Percentiles rank a stretch among this genome's conserved stretches.
Conservation (phyloP, 1,140 invertebrate species). For the Episyrphus balteatus region DNA sequence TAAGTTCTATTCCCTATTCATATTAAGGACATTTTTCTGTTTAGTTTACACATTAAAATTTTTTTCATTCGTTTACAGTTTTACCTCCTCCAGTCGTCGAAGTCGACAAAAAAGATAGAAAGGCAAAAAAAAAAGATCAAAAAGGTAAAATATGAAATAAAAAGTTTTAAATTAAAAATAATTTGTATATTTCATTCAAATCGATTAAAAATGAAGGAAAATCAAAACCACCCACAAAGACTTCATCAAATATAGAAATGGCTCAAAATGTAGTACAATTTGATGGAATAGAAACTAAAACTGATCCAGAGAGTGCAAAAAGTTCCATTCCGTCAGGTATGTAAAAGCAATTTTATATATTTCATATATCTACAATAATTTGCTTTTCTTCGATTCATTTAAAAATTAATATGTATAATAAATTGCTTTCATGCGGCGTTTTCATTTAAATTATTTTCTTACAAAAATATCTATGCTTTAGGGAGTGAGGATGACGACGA, state of each 20-base stretch:
- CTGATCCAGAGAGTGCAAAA: constrained; percentile 1
- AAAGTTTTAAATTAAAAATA: too few relatives aligned
- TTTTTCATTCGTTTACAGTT: constrained; percentile 1
- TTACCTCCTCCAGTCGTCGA: constrained; percentile 9
- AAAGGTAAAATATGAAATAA: constrained; percentile 8
- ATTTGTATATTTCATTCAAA: too few relatives aligned
- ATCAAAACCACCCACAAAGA: not conserved
- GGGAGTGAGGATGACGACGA: not conserved
- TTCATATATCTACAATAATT: not conserved
- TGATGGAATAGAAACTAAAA: not conserved
- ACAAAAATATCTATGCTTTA: not conserved
- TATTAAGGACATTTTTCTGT: too few relatives aligned
- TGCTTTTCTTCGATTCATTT: too few relatives aligned
- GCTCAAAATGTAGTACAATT: too few relatives aligned
- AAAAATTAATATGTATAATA: too few relatives aligned
- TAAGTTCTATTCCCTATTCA: too few relatives aligned
- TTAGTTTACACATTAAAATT: not conserved
- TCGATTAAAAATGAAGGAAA: not conserved
- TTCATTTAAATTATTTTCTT: too few relatives aligned
- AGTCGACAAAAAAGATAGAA: constrained; percentile 26
- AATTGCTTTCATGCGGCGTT: too few relatives aligned
- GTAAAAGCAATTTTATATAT: not conserved
- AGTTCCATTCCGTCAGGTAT: constrained; percentile 3
- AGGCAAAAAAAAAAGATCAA: constrained; percentile 21
- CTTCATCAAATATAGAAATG: too few relatives aligned